These are phyloP conservation scores for Melanotaenia duboulayi DNA, from an alignment of 2,113 vertebrate genomes.

Conservation along the genomic window DNA sequence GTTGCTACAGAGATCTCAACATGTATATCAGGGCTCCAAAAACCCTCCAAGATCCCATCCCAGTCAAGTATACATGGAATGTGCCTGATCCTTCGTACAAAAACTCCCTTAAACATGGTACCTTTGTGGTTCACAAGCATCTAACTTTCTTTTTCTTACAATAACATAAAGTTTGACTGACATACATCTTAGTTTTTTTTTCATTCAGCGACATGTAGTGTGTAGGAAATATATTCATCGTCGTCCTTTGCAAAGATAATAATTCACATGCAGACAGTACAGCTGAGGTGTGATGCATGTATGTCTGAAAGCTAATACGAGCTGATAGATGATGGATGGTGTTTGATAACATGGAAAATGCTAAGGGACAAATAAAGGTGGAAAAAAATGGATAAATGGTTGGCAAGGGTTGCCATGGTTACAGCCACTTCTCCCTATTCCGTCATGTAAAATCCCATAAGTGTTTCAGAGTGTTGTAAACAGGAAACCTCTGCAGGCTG, in stretches of 20 bases:
- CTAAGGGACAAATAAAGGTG: slow-evolving; percentile 15
- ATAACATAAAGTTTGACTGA: not conserved
- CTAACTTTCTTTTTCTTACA: too few species aligned
- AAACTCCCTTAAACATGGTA: not conserved
- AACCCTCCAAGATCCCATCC: too few species aligned
- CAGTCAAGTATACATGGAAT: not conserved
- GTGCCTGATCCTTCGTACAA: not conserved
- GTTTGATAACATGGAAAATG: slow-evolving; percentile 25
- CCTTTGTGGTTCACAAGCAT: not conserved
- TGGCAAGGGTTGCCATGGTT: slow-evolving; percentile 50
- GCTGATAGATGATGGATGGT: slow-evolving; percentile 28
- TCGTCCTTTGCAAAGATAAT: slow-evolving; percentile 7
- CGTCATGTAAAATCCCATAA: slow-evolving; percentile 12
- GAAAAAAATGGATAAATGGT: slow-evolving; percentile 2
- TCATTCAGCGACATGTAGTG: not conserved
- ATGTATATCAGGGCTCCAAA: too few species aligned
- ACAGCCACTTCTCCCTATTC: slow-evolving; percentile 11
- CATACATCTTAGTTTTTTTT: too few species aligned
- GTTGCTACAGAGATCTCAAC: too few species aligned
- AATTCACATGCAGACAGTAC: not conserved
- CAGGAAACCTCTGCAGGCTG: slow-evolving; percentile 49
- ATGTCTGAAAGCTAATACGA: slow-evolving; percentile 6
- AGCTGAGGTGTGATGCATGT: not conserved
- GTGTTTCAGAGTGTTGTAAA: slow-evolving; percentile 37
- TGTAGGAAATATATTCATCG: not conserved